phyloP scores from a whole-genome alignment of 2,888 invertebrate species.

The Argyresthia albistria region DNA sequence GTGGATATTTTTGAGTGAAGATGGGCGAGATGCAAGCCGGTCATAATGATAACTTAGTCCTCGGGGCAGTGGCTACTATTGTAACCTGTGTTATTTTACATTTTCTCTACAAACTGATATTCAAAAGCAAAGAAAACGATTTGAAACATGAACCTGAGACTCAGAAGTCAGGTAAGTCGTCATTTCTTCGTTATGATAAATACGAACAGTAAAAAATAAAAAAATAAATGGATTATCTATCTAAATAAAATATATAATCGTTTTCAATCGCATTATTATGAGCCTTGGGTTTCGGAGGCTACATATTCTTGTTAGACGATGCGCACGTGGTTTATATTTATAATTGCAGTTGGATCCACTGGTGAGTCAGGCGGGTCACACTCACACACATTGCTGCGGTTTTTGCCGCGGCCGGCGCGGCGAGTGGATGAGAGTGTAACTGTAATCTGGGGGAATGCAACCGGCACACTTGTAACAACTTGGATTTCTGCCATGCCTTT shows the following conservation, averaged over 20 bases:
- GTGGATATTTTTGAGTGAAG: constrained; percentile 51
- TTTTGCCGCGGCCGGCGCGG: constrained; percentile 22
- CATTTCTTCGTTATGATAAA: neutral
- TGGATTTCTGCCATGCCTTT: neutral
- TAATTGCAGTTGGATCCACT: neutral
- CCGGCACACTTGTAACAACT: constrained; percentile 30
- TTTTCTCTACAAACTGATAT: constrained; percentile 46
- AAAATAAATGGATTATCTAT: no score
- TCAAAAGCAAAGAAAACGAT: constrained; percentile 47
- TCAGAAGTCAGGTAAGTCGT: constrained; percentile 37
- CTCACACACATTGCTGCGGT: constrained; percentile 17
- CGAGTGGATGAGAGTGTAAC: constrained; percentile 21
- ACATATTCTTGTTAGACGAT: neutral
- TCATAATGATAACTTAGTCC: constrained; percentile 34
- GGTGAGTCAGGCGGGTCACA: constrained; percentile 10
- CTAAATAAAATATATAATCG: no score
- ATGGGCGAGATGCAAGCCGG: constrained; percentile 54
- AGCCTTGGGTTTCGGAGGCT: no score
- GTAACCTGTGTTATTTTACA: constrained; percentile 46
- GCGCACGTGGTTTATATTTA: neutral
- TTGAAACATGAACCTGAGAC: constrained; percentile 43
- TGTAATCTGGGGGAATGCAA: constrained; percentile 30
- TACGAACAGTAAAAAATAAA: no score
- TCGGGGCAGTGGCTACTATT: constrained; percentile 37
- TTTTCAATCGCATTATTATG: no score